These are phyloP conservation scores for Cacoxenus indagator DNA, from an alignment of 2,888 invertebrate species.

Conservation along the genomic window DNA sequence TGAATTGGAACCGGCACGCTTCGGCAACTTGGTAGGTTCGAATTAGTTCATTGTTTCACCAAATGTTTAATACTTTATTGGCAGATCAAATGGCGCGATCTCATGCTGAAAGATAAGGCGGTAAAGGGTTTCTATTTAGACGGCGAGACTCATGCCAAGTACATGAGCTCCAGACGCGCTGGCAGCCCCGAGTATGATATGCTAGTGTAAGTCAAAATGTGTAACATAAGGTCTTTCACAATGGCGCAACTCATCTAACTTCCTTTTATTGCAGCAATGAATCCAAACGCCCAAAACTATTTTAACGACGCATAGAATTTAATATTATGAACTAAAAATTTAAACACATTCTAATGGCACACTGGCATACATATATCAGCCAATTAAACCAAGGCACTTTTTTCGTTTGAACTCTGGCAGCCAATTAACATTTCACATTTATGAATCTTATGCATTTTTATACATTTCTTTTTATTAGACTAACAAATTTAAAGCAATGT, in stretches of 20 bases:
- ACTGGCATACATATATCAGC: too few species aligned
- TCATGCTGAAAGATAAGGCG: slow-evolving; percentile 79
- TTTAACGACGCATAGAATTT: slow-evolving; percentile 17
- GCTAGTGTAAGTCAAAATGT: slow-evolving; percentile 31
- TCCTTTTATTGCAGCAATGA: slow-evolving; percentile 27
- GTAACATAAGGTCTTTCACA: too few species aligned
- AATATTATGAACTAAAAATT: neutral
- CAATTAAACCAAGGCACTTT: too few species aligned
- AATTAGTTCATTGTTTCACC: neutral
- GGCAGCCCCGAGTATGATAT: slow-evolving; percentile 74
- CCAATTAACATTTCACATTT: too few species aligned
- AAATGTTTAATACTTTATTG: slow-evolving; percentile 39
- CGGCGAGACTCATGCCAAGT: slow-evolving; percentile 82
- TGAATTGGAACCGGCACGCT: slow-evolving; percentile 46
- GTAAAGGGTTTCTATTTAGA: slow-evolving; percentile 79
- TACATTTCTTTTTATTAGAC: too few species aligned
- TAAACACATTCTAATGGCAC: too few species aligned
- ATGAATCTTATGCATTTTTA: too few species aligned
- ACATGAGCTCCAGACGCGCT: slow-evolving; percentile 76
- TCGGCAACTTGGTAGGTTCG: slow-evolving; percentile 20
- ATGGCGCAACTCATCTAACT: neutral
- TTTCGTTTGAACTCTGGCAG: too few species aligned
- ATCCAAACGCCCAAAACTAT: slow-evolving; percentile 33
- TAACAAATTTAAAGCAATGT: too few species aligned
- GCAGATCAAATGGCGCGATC: slow-evolving; percentile 78